Base-by-base conservation (phyloP, 2,888 invertebrate genomes). In the Watsonalla binaria region DNA sequence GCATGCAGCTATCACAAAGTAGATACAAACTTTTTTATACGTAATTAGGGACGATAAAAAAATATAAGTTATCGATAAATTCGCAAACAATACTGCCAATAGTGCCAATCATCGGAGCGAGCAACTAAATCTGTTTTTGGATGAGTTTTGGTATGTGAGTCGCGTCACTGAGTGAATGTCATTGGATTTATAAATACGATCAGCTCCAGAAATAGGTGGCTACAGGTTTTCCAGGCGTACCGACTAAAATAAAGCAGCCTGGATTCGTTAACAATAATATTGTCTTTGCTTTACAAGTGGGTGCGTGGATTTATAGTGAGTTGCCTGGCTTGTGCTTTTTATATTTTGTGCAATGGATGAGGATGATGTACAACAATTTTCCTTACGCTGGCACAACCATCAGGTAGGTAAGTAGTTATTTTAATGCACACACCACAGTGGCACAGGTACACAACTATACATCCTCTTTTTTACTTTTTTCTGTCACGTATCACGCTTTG, bases 341-440 rank as follows among this genome's bases (percentile, higher is more conserved):
- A 64, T 53, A 55, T 54, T 64, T 70, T 71, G 70, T 61, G 78
- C 69, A 72, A 92, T 91, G 90, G 91, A 89, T 80, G 92, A 92
- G 78, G 93, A 93, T 77, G 92, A 92, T 66, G 86, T 92, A 70
- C 95, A 95, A 85, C 96, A 96, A 84, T 96, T 96, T 87, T 96
- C 96, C 83, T 92, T 96, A 76, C 93, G 96, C 82, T 96, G 96
- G 96, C 96, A 96, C 87, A 96, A 96, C 86, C 95, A 94, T 84
- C 94, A 94, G 92, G 94, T 93, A 91, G 92, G 91, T 86, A 79
- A 89, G 90, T 90, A 88, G 70, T 80, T 49, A 75, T 64, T 76
- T 76, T 80, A 73, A 70, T 73, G 67, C 66, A 76, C 72, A 83
- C 80, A 81, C 79, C 75, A 80, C 78, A 69, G 68, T 70, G 63